Base-by-base conservation (phyloP, 2,113 vertebrate genomes). In the Cacatua alba region DNA sequence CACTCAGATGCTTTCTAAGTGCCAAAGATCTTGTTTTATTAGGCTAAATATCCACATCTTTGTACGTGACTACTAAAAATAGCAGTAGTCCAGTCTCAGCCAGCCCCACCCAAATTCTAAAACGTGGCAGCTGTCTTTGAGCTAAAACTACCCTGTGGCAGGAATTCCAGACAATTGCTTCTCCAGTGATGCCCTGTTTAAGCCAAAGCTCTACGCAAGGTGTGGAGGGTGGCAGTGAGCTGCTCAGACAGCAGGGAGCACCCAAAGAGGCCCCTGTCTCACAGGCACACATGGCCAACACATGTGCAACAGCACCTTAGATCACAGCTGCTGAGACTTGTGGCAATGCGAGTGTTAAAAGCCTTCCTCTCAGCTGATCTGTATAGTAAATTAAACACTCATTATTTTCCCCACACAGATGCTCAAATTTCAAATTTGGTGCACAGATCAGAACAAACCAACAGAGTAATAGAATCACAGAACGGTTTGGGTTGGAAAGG, bases 221-320 rank as follows among this genome's bases (percentile, higher is more conserved):
- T 59, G 33, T 21, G 43, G 2, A 28, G 49, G 70, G 29, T 12
- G 15, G 53, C 82, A 3, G 0, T 4, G 26, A 65, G 28, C 41
- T 11, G 43, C 65, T 46, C 55, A 51, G 15, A 21, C 67, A 79
- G 60, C 79, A 72, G 1, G 3, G 19, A 70, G n/a, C 35, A 59
- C 10, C 0, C 0, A 10, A 28, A 11, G 3, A 23, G 1, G 9
- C n/a, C 53, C 46, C n/a, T 65, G 77, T 49, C 53, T 29, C 72
- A 2, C 1, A 2, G 59, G 28, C 72, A 89, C 48, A 11, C 11
- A 1, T 6, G 15, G 81, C 16, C 69, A 78, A 25, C 72, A 60
- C 15, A 4, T 10, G 25, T 25, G 59, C 74, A 60, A 13, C 3
- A 28, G 53, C 52, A 91, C 37, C 55, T 59, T 11, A 2, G 4